Evolutionary conservation across 2,888 invertebrate species (phyloP).

Genomic region (Oscheius sp.): DNA sequence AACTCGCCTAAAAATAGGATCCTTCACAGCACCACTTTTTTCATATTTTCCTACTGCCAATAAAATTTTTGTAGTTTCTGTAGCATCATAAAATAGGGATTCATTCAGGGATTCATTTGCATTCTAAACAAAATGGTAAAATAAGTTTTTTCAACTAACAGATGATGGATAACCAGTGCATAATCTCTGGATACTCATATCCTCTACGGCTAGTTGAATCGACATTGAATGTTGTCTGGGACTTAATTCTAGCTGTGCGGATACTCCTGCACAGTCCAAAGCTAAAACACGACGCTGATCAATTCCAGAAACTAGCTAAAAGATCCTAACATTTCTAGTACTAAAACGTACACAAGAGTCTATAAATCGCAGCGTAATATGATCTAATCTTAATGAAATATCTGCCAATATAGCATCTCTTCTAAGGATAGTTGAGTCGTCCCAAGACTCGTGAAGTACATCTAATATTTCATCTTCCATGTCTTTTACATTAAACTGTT

Average conservation of each 20-base stretch:
- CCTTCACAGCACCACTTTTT: conserved; percentile 28
- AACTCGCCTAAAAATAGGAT: conserved; percentile 37
- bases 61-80: conserved; percentile 50
- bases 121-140: conserved; percentile 2
- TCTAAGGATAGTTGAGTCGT: conserved; percentile 67
- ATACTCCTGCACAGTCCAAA: conserved; percentile 59
- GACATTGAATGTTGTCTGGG: conserved; percentile 65
- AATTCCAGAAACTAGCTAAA: conserved; percentile 33
- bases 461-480: conserved; percentile 68
- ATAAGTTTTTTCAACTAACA: not conserved
- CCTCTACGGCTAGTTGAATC: conserved; percentile 60
- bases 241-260: conserved; percentile 57
- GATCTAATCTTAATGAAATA: conserved; percentile 59
- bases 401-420: conserved; percentile 67
- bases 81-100: conserved; percentile 43
- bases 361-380: conserved; percentile 62
- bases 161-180: conserved; percentile 36
- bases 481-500: conserved; percentile 32
- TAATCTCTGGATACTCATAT: conserved; percentile 65
- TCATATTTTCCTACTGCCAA: conserved; percentile 46
- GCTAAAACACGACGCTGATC: conserved; percentile 59
- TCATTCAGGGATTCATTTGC: conserved; percentile 18
- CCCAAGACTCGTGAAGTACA: conserved; percentile 68
- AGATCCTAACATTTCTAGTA: not conserved
- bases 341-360: conserved; percentile 50